A percentile compares a stretch with the other conserved stretches of the same genome.
Evolutionary conservation across 2,113 vertebrate genomes (phyloP).

Genomic region (Pagrus major): DNA sequence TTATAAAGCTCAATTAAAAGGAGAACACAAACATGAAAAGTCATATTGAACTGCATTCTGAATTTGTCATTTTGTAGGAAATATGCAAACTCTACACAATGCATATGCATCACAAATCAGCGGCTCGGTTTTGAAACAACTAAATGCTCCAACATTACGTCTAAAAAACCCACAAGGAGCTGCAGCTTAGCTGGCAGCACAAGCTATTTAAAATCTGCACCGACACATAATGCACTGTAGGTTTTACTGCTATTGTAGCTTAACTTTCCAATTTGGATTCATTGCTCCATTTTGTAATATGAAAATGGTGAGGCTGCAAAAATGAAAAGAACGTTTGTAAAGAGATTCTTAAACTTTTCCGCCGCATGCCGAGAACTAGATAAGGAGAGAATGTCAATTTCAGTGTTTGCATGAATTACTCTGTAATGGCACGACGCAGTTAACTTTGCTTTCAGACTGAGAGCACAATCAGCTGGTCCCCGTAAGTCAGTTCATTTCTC

Average conservation of each 20-base stretch:
- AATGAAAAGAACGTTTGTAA: conserved; percentile 52
- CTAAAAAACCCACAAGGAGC: conserved; percentile 18
- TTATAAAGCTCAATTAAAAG: conserved; percentile 16
- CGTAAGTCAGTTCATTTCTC: conserved; percentile 40
- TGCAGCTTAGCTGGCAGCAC: conserved; percentile 38
- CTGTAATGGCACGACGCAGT: conserved; percentile 42
- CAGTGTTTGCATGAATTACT: conserved; percentile 40
- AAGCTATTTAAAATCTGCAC: conserved; percentile 37
- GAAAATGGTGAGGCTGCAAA: conserved; percentile 64
- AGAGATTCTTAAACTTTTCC: conserved; percentile 64
- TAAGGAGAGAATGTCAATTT: conserved; percentile 67
- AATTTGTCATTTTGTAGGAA: conserved; percentile 18
- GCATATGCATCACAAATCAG: conserved; percentile 22
- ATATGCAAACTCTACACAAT: conserved; percentile 17
- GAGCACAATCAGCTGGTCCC: conserved; percentile 47
- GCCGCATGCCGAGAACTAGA: conserved; percentile 55
- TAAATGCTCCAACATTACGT: conserved; percentile 34
- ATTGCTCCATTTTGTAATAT: conserved; percentile 45
- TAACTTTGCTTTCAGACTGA: conserved; percentile 38
- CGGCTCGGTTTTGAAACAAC: conserved; percentile 4
- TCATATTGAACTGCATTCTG: not conserved
- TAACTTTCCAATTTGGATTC: conserved; percentile 70
- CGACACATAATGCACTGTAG: conserved; percentile 35
- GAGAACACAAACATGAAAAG: not conserved
- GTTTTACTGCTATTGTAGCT: conserved; percentile 54